Evolutionary conservation across 2,888 invertebrate species (phyloP).

Genomic region (Sipunculus nudus): DNA sequence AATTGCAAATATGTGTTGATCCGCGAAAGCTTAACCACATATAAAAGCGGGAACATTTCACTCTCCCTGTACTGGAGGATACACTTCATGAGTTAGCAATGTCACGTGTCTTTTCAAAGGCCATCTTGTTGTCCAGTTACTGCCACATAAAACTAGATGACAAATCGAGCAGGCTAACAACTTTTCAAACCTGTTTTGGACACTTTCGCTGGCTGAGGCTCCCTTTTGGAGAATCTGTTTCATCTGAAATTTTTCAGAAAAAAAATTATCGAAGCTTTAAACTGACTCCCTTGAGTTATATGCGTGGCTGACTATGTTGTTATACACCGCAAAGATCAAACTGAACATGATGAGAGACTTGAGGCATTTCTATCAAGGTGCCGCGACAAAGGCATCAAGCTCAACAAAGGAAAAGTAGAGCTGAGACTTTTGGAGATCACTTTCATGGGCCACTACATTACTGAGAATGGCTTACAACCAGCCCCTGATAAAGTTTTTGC

Average conservation of each 20-base stretch:
- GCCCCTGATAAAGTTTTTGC: slow-evolving; percentile 34
- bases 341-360: slow-evolving; percentile 27
- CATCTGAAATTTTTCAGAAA: slow-evolving; percentile 37
- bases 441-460: slow-evolving; percentile 32
- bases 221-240: slow-evolving; percentile 33
- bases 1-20: slow-evolving; percentile 37
- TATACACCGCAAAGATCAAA: slow-evolving; percentile 21
- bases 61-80: slow-evolving; percentile 38
- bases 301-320: slow-evolving; percentile 34
- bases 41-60: slow-evolving; percentile 29
- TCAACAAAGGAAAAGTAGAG: slow-evolving; percentile 28
- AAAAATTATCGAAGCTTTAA: slow-evolving; percentile 26
- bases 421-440: slow-evolving; percentile 1
- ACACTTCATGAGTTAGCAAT: slow-evolving; percentile 27
- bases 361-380: slow-evolving; percentile 22
- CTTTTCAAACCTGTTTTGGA: slow-evolving; percentile 29
- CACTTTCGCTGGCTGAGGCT: slow-evolving; percentile 34
- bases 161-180: slow-evolving; percentile 31
- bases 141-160: slow-evolving; percentile 33
- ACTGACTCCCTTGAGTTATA: slow-evolving; percentile 30
- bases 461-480: slow-evolving; percentile 24
- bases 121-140: slow-evolving; percentile 30
- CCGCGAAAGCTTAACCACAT: slow-evolving; percentile 35
- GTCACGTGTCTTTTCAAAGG: slow-evolving; percentile 31
- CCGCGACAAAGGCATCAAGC: slow-evolving; percentile 21